Evolutionary conservation across 2,888 invertebrate species (phyloP), one percentile per base, ranked within the genome.

Genomic region (Protonemura montana): DNA sequence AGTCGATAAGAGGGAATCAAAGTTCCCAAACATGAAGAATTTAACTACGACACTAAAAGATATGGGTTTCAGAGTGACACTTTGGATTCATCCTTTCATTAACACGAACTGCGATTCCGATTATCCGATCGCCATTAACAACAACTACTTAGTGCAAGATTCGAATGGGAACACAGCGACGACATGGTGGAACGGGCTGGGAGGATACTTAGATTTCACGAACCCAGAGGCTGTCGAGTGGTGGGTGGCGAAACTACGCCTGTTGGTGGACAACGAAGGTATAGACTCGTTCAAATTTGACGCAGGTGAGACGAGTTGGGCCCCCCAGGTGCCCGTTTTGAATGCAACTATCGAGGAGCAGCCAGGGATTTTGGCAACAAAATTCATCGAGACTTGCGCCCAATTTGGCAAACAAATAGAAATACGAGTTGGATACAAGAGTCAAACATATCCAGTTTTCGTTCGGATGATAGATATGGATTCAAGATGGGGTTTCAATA

Each of bases 21-120:
- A 95, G 90, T 95, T 97, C 89, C 94, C 95, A 0, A 91, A 96
- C 88, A 93, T 96, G 21, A 93, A 92, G 85, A 90, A 92, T 83
- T 92, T 96, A n/a, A 92, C 95, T 0, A 91, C 92, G 41, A 92
- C 93, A 81, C 92, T 97, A 28, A 88, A 89, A 83, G 30, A 21
- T n/a, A 82, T 85, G 59, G 88, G 95, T 0, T 96, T 96, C 90
- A 93, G 96, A 30, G 95, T 96, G 0, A 94, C 96, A 0, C 92
- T 97, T 5, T 98, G 97, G 97, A 94, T 95, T 83, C 97, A 97
- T 93, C 97, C 97, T 0, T 98, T 98, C 90, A 95, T 97, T 26
- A 96, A 97, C 89, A 92, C 93, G 88, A 94, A 94, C 86, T 97
- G 97, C 89, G 92, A 93, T 0, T 93, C 93, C 0, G 93, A 93